Evolutionary conservation across 2,797 vertebrate species (phyloP).

Genomic region (Natrix natrix): DNA sequence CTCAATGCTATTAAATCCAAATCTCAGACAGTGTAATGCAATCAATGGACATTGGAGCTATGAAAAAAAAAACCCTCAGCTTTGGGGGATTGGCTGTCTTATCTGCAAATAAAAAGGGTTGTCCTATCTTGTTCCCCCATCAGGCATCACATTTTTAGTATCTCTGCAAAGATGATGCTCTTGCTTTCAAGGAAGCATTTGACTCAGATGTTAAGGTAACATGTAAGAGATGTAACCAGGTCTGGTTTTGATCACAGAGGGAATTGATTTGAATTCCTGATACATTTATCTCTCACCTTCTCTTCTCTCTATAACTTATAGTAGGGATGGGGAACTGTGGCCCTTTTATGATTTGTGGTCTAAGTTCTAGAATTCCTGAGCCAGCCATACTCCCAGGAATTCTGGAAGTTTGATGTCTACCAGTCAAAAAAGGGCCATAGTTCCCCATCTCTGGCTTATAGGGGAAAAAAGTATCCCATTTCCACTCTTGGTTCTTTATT

Average conservation of each 20-base stretch:
- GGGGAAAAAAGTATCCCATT: background rate
- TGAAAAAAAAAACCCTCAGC: slow-evolving; percentile 48
- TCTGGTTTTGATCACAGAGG: background rate
- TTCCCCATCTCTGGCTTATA: no score
- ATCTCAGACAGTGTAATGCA: slow-evolving; percentile 59
- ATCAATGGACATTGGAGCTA: slow-evolving; percentile 49
- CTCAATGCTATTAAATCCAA: slow-evolving; percentile 54
- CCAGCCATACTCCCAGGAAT: no score
- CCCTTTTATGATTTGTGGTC: no score
- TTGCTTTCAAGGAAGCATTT: background rate
- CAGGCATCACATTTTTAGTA: slow-evolving; percentile 3
- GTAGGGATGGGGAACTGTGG: no score
- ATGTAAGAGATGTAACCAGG: background rate
- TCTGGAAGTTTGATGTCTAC: no score
- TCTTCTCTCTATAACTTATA: background rate
- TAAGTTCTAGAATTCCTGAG: no score
- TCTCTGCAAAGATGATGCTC: fast-evolving
- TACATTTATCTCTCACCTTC: background rate
- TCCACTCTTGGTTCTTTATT: background rate
- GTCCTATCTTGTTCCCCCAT: slow-evolving; percentile 4
- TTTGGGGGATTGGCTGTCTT: slow-evolving; percentile 40
- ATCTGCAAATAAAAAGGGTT: slow-evolving; percentile 9
- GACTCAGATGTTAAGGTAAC: slow-evolving; percentile 11
- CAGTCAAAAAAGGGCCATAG: no score
- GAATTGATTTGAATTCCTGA: background rate